Conservation (phyloP, 2,888 invertebrate species). For the Dryococelus australis region DNA sequence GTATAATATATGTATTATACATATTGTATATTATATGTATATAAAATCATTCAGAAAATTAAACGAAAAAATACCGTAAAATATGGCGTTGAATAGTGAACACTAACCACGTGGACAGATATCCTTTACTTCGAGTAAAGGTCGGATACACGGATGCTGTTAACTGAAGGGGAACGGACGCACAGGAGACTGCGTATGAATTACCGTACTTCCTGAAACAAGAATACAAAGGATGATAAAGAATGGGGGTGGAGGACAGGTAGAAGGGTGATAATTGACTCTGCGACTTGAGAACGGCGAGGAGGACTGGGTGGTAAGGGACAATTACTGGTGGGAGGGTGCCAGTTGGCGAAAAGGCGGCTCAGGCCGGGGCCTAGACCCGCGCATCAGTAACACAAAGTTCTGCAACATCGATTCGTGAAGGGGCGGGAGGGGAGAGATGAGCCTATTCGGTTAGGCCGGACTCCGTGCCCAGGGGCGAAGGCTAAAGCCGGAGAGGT, state of each 20-base stretch:
- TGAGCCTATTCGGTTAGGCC: neutral
- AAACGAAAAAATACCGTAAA: no score
- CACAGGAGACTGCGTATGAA: neutral
- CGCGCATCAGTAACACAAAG: neutral
- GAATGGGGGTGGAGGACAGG: neutral
- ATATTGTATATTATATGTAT: no score
- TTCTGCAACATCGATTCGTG: neutral
- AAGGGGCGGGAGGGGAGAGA: neutral
- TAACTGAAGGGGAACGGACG: neutral
- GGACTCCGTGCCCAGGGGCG: neutral
- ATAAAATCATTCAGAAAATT: no score
- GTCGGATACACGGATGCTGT: neutral
- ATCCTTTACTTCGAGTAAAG: neutral
- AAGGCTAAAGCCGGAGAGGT: neutral
- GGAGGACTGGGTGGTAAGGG: neutral
- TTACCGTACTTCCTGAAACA: neutral
- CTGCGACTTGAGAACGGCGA: neutral
- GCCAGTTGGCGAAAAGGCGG: neutral
- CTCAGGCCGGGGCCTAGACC: neutral
- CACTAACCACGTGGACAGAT: neutral
- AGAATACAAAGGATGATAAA: neutral
- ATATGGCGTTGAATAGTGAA: neutral
- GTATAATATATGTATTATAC: no score
- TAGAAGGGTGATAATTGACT: neutral
- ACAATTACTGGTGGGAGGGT: neutral